Conservation (phyloP, 1,140 invertebrate species). For the Platyscapa corneri region DNA sequence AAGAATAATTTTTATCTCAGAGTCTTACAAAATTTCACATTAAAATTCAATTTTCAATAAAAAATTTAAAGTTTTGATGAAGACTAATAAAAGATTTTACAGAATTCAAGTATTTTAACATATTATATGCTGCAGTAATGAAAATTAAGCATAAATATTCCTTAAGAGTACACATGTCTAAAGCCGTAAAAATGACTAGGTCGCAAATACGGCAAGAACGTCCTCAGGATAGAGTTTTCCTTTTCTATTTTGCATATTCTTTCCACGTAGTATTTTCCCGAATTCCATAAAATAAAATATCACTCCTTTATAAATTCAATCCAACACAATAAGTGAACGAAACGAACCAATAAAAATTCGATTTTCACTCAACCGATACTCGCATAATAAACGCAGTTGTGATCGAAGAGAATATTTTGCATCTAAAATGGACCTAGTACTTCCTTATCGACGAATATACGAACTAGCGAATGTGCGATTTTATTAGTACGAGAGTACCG, state of each 20-base stretch:
- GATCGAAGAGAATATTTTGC: not conserved
- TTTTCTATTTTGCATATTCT: not conserved
- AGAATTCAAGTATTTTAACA: not conserved
- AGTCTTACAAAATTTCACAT: too few relatives aligned
- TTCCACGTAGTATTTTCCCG: not conserved
- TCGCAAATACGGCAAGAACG: not conserved
- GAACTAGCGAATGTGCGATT: not conserved
- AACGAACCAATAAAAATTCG: slow-evolving; percentile 13
- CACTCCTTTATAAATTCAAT: slow-evolving; percentile 1
- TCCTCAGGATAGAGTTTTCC: not conserved
- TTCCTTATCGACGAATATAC: not conserved
- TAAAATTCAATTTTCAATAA: not conserved
- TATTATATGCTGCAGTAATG: not conserved
- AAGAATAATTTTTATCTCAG: too few relatives aligned
- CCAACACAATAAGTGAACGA: slow-evolving; percentile 1
- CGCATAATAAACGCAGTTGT: not conserved
- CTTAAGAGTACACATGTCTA: not conserved
- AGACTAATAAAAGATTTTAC: not conserved
- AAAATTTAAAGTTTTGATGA: not conserved
- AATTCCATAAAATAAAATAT: slow-evolving; percentile 27
- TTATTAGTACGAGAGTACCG: not conserved
- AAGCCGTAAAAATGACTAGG: not conserved
- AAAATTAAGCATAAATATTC: slow-evolving; percentile 25
- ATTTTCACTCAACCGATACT: slow-evolving; percentile 4
- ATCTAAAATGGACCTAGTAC: not conserved